Evolutionary conservation across 1,140 invertebrate species (phyloP), one percentile per base, ranked within the genome.

Genomic region (Eumeta japonica): DNA sequence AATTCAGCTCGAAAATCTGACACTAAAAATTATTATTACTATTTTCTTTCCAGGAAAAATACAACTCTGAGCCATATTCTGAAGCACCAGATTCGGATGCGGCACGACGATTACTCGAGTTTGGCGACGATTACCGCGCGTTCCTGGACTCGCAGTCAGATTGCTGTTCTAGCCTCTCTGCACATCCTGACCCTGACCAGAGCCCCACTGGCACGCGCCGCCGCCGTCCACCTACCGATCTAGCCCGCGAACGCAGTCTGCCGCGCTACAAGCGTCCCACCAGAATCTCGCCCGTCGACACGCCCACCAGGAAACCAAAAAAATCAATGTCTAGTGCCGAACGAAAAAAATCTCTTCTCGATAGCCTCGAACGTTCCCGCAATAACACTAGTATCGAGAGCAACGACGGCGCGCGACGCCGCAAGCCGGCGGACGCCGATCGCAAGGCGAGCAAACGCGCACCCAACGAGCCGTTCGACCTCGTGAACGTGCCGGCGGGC

Each of bases 71-170:
- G 58, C 83, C 90, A 11, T 94, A 94, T 62, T 93, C 90, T 40
- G 92, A 94, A 73, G 83, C 86, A n/a, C 84, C 86, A 11, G 91
- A 94, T 63, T 85, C 89, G 7, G 90, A 94, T 65, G 84, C 87
- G 7, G 88, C 89, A 29, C 79, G 86, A 31, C 81, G 83, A 45
- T 72, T 94, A 10, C 65, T 93, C 35, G 89, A 92, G 55, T 94
- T 93, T 65, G 90, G 90, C 17, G 92, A 94, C 65, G 91, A 94
- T 75, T 94, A 94, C 68, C 79, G 90, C 57, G 87, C 86, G 50
- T 92, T 86, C 63, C 77, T 94, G 13, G 90, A 92, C 64, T 90
- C 88, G 47, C 88, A 90, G 59, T 91, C 89, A 0, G 89, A 90
- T 57, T 85, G 85, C 60, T 86, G 85, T 45, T 88, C 85, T 32